Percentiles rank a stretch among this genome's conserved stretches.
Evolutionary conservation across 2,113 vertebrate genomes (phyloP).

Genomic region (Entelurus aequoreus): DNA sequence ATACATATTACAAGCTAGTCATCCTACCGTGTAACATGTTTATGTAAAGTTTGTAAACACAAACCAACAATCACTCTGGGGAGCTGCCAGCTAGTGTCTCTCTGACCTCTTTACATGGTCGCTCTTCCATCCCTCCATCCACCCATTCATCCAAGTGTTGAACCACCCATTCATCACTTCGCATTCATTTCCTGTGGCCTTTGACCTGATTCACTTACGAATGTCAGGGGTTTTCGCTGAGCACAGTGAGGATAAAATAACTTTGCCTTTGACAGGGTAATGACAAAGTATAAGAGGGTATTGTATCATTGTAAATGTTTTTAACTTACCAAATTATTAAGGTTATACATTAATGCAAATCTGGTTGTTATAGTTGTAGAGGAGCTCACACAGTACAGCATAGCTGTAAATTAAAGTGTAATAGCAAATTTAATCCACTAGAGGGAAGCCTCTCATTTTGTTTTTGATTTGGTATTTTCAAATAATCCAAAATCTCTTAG

Average conservation of each 20-base stretch:
- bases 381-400: background rate
- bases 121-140: constrained; percentile 42
- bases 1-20: too few relatives aligned
- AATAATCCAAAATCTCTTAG: too few relatives aligned
- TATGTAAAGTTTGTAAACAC: too few relatives aligned
- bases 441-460: constrained; percentile 32
- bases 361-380: background rate
- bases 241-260: constrained; percentile 17
- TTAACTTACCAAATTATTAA: background rate
- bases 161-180: constrained; percentile 54
- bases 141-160: constrained; percentile 44
- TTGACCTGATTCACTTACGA: constrained; percentile 67
- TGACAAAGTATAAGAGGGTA: constrained; percentile 19
- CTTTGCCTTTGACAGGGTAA: constrained; percentile 14
- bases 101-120: constrained; percentile 62
- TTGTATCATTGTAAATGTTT: constrained; percentile 6
- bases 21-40: too few relatives aligned
- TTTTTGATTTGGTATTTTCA: background rate
- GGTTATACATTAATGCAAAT: background rate
- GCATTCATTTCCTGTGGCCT: constrained; percentile 53
- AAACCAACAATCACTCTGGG: background rate
- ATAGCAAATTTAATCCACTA: constrained; percentile 39
- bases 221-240: constrained; percentile 42
- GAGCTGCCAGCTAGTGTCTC: constrained; percentile 45
- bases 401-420: constrained; percentile 16